phyloP scores from a whole-genome alignment of 2,797 vertebrate species.

The Onychomys arenicola region DNA sequence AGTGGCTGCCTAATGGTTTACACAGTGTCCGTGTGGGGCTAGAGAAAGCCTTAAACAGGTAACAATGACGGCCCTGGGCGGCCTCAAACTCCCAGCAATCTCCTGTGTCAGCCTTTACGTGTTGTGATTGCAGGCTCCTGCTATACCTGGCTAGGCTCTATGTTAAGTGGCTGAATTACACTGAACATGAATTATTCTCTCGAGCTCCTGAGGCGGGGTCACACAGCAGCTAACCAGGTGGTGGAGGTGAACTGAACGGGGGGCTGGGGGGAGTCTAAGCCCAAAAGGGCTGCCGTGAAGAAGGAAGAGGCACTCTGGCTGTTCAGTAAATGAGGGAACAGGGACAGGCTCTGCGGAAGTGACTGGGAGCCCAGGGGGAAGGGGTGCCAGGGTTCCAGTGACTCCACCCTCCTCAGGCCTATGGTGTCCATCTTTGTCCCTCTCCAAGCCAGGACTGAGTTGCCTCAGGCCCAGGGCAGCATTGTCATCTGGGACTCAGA shows the following conservation, averaged over 20 bases:
- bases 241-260: neutral
- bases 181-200: neutral
- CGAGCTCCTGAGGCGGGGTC: neutral
- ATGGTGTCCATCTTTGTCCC: neutral
- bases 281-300: neutral
- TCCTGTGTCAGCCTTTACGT: neutral
- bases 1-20: neutral
- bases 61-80: neutral
- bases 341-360: neutral
- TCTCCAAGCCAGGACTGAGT: neutral
- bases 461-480: neutral
- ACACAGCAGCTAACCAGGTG: no score
- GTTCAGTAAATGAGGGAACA: neutral
- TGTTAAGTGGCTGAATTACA: neutral
- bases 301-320: neutral
- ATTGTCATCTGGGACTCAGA: neutral
- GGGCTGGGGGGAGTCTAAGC: neutral
- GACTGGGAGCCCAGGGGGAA: neutral
- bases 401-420: neutral
- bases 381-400: neutral
- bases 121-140: neutral
- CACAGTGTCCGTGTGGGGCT: neutral
- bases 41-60: neutral
- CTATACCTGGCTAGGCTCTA: neutral
- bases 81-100: neutral